Percentiles rank a stretch among this genome's conserved stretches.
These are phyloP conservation scores for Noctua janthe DNA, from an alignment of 2,888 invertebrate species.

Conservation along the genomic window DNA sequence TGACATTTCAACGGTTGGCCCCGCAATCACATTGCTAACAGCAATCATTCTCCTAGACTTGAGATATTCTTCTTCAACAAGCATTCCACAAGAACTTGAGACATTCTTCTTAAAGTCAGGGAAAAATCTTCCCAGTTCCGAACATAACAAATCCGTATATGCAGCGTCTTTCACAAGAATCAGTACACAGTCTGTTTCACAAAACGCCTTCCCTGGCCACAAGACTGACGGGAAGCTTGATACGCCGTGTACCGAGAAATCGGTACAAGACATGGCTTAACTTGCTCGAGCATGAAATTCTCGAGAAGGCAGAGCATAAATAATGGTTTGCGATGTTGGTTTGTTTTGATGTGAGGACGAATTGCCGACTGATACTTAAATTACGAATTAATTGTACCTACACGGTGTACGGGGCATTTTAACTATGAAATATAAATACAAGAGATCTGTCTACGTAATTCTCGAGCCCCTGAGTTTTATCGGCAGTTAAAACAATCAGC, in stretches of 20 bases:
- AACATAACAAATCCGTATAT: constrained; percentile 20
- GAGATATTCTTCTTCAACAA: not conserved
- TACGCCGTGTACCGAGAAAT: constrained; percentile 39
- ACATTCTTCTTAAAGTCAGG: too few relatives aligned
- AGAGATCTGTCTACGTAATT: not conserved
- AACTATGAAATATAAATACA: not conserved
- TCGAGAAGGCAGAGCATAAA: constrained; percentile 33
- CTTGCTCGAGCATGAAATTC: constrained; percentile 42
- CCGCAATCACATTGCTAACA: not conserved
- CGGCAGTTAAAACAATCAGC: not conserved
- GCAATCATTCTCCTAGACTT: not conserved
- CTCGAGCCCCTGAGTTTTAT: not conserved
- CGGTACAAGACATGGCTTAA: constrained; percentile 49
- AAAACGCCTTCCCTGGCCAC: constrained; percentile 23
- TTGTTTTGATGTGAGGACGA: constrained; percentile 43
- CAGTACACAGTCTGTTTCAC: constrained; percentile 26
- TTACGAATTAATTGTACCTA: not conserved
- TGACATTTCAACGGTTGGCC: too few relatives aligned
- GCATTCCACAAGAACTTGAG: not conserved
- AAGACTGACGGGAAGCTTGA: constrained; percentile 42
- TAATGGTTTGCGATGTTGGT: constrained; percentile 36
- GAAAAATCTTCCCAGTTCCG: not conserved
- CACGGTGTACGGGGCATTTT: not conserved
- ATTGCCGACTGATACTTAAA: not conserved
- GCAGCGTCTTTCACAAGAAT: constrained; percentile 36